phyloP scores from a whole-genome alignment of 2,797 vertebrate genomes.

The Pachyuromys duprasi region DNA sequence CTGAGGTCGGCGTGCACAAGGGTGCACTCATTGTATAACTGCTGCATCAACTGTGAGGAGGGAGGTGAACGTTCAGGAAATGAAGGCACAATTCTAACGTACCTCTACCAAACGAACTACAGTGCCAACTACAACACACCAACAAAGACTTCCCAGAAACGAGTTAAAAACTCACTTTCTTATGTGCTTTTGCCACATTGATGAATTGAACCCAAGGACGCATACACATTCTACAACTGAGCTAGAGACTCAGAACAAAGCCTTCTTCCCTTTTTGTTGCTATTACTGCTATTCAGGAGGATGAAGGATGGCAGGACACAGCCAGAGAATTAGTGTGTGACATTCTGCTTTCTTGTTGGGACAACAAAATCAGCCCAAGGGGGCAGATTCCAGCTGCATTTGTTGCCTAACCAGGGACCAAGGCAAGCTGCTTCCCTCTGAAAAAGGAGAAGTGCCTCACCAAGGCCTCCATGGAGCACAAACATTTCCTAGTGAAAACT shows the following conservation, averaged over 20 bases:
- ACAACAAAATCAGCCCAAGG: not conserved
- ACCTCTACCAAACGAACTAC: not conserved
- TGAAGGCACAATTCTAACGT: not conserved
- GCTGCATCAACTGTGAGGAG: conserved; percentile 94
- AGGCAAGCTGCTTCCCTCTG: not conserved
- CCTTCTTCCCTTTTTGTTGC: not conserved
- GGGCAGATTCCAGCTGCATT: not conserved
- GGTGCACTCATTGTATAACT: conserved; percentile 93
- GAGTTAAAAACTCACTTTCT: conserved; percentile 4
- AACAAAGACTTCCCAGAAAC: not conserved
- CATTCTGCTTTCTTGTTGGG: not conserved
- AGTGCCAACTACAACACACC: not conserved
- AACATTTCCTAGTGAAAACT: conserved; percentile 1
- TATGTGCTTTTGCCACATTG: not conserved
- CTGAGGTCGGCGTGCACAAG: conserved; percentile 97
- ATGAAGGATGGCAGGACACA: not conserved
- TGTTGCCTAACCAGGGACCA: not conserved
- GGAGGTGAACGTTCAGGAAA: not conserved
- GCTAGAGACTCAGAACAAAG: not conserved
- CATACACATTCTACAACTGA: not conserved
- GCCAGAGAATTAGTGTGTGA: not conserved
- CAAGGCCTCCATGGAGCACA: not conserved
- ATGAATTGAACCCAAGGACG: not conserved
- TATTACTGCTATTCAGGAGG: not conserved
- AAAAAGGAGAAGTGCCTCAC: not conserved